These are phyloP conservation scores for Dryoscopus gambensis DNA, from an alignment of 2,113 vertebrate genomes.

Conservation along the genomic window DNA sequence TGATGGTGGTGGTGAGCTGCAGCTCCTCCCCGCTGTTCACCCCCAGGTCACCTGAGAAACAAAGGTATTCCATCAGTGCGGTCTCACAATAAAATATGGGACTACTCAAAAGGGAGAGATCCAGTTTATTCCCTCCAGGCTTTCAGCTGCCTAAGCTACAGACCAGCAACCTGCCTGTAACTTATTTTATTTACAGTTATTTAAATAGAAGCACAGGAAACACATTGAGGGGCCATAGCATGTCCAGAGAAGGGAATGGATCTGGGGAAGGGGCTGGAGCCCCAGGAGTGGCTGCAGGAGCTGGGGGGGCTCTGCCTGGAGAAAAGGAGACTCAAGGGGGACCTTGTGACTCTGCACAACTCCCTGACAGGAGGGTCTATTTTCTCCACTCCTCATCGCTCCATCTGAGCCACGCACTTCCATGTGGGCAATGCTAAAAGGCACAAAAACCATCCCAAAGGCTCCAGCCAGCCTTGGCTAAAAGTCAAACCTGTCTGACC, in stretches of 20 bases:
- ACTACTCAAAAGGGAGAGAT: neutral
- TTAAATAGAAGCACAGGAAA: neutral
- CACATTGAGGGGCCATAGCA: neutral
- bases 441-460: neutral
- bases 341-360: neutral
- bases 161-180: too few species aligned
- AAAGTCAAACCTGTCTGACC: neutral
- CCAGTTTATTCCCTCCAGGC: accelerated
- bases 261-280: neutral
- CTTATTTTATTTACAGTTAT: neutral
- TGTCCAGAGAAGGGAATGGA: neutral
- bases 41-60: conserved; percentile 76
- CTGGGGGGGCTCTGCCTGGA: neutral
- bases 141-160: neutral
- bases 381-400: neutral
- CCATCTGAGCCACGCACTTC: neutral
- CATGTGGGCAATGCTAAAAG: neutral
- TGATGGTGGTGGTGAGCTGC: conserved; percentile 95
- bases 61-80: neutral
- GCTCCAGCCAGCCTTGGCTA: neutral
- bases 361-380: neutral
- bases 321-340: neutral
- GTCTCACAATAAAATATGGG: neutral
- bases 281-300: neutral
- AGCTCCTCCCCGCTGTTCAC: conserved; percentile 88